These are phyloP conservation scores for Oncopeltus fasciatus DNA, from an alignment of 1,140 invertebrate genomes.

Conservation along the genomic window DNA sequence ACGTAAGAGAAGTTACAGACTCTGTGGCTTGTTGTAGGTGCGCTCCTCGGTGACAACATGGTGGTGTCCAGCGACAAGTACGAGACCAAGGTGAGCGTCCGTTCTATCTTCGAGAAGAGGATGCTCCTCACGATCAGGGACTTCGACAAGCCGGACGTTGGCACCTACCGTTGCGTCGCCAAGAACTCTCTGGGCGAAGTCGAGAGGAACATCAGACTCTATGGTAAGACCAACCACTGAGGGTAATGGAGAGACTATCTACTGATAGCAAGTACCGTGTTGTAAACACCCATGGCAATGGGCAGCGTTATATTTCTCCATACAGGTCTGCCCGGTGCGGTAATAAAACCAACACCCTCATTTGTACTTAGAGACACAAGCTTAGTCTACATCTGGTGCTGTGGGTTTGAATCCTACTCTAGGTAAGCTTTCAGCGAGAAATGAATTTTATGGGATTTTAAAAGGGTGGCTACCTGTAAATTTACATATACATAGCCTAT, in stretches of 20 bases:
- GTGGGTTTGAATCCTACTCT: too few relatives aligned
- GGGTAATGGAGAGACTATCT: not conserved
- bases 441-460: too few relatives aligned
- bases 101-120: conserved; percentile 64
- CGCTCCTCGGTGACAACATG: conserved; percentile 50
- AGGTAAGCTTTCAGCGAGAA: too few relatives aligned
- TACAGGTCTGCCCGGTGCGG: too few relatives aligned
- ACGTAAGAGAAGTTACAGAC: too few relatives aligned
- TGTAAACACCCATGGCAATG: not conserved
- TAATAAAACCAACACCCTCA: too few relatives aligned
- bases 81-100: conserved; percentile 53
- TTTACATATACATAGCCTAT: too few relatives aligned
- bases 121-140: conserved; percentile 70
- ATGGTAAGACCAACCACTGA: conserved; percentile 48
- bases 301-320: not conserved
- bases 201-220: conserved; percentile 73
- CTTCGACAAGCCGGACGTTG: conserved; percentile 63
- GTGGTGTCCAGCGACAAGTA: conserved; percentile 67
- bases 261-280: not conserved
- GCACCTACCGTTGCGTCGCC: conserved; percentile 74
- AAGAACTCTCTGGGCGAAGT: conserved; percentile 84
- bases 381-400: too few relatives aligned
- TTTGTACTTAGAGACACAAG: too few relatives aligned
- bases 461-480: too few relatives aligned
- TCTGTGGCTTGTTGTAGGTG: not conserved